These are phyloP conservation scores for Drosophila dives DNA, from an alignment of 2,888 invertebrate species.

Conservation along the genomic window DNA sequence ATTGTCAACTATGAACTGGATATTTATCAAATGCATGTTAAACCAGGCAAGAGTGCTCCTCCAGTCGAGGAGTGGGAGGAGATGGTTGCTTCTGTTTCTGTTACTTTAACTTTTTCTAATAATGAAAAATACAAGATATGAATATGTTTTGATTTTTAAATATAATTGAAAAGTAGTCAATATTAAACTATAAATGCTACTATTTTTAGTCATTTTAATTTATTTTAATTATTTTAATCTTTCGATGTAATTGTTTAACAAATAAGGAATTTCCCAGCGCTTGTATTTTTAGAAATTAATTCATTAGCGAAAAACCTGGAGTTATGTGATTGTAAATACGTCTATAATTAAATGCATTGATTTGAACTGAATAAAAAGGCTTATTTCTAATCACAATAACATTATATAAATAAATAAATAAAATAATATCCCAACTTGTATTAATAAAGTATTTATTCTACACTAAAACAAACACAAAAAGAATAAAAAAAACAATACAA, in stretches of 20 bases:
- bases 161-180: accelerated
- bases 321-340: background rate
- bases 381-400: too few relatives aligned
- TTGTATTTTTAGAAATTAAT: background rate
- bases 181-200: background rate
- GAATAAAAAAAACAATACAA: background rate
- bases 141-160: background rate
- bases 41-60: background rate
- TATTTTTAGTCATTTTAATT: too few relatives aligned
- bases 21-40: background rate
- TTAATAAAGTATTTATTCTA: background rate
- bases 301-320: background rate
- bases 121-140: background rate
- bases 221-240: too few relatives aligned
- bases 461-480: background rate
- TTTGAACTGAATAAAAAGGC: background rate
- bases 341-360: background rate
- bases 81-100: background rate
- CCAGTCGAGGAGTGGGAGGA: background rate
- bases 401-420: too few relatives aligned
- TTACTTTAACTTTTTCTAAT: background rate
- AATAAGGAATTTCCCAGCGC: background rate
- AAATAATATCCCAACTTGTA: background rate
- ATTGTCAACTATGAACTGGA: slow-evolving; percentile 30
- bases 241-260: background rate